Evolutionary conservation across 2,797 vertebrate species (phyloP).

Genomic region (Tragopan temminckii): DNA sequence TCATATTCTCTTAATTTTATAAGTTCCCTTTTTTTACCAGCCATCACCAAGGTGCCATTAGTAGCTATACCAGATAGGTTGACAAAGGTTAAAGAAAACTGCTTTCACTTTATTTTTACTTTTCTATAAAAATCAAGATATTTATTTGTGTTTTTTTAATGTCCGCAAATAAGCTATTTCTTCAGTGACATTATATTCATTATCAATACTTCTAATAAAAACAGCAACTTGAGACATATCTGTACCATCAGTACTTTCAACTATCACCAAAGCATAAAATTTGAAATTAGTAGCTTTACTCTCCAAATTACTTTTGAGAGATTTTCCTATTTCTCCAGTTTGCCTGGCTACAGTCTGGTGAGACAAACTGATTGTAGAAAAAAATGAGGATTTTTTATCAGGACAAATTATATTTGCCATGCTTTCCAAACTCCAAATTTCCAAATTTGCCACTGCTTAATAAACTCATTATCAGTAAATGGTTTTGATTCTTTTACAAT

Average conservation of each 20-base stretch:
- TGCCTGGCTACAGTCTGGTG: background rate
- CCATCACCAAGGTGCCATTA: background rate
- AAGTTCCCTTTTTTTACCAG: background rate
- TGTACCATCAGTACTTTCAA: too few relatives aligned
- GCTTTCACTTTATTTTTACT: background rate
- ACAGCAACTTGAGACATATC: background rate
- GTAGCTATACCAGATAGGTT: background rate
- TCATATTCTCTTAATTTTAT: background rate
- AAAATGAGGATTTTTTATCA: too few relatives aligned
- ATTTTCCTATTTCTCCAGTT: background rate
- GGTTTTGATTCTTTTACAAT: background rate
- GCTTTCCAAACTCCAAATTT: too few relatives aligned
- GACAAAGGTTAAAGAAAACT: background rate
- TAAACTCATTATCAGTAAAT: background rate
- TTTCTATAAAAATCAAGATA: background rate
- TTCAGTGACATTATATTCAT: background rate
- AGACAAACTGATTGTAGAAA: background rate
- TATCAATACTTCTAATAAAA: background rate
- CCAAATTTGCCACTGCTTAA: too few relatives aligned
- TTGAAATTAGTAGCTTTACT: background rate
- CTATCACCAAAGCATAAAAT: background rate
- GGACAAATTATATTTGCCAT: background rate
- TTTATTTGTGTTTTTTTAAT: background rate
- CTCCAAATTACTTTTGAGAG: background rate
- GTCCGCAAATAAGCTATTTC: background rate